Evolutionary conservation across 2,797 vertebrate genomes (phyloP).

Genomic region (Peromyscus melanophrys): DNA sequence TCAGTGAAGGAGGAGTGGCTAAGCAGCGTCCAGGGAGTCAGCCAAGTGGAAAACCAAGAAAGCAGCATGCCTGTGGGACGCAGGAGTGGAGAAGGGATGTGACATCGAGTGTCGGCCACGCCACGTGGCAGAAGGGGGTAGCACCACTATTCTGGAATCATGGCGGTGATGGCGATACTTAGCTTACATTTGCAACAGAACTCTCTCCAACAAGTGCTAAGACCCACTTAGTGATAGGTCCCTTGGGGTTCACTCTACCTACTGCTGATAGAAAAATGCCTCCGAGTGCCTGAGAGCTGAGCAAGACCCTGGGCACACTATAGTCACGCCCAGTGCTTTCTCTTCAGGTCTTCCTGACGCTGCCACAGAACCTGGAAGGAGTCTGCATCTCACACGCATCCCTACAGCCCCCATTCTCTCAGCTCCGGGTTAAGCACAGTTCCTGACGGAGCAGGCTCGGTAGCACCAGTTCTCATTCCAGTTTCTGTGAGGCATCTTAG

Average conservation of each 20-base stretch:
- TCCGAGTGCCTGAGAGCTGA: not conserved
- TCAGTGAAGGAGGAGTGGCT: not conserved
- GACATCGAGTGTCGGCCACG: not conserved
- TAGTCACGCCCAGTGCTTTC: not conserved
- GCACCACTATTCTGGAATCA: not conserved
- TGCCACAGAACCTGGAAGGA: not conserved
- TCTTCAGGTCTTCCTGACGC: not conserved
- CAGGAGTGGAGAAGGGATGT: not conserved
- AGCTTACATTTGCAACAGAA: not conserved
- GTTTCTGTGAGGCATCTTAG: too few relatives aligned
- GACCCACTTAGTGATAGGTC: not conserved
- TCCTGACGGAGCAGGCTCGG: not conserved
- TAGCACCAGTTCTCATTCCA: not conserved
- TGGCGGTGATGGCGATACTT: not conserved
- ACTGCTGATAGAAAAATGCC: not conserved
- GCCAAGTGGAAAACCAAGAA: slow-evolving; percentile 27
- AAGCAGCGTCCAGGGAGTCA: slow-evolving; percentile 2
- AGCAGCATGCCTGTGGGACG: not conserved
- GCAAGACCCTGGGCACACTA: not conserved
- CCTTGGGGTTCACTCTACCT: not conserved
- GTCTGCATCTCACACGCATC: not conserved
- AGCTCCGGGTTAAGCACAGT: fast-evolving
- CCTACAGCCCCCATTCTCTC: not conserved
- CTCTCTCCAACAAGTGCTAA: not conserved
- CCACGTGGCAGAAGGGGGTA: fast-evolving